Base-by-base conservation (phyloP, 37 sponge, comb jelly and placozoan species). In the Bolinopsis microptera region DNA sequence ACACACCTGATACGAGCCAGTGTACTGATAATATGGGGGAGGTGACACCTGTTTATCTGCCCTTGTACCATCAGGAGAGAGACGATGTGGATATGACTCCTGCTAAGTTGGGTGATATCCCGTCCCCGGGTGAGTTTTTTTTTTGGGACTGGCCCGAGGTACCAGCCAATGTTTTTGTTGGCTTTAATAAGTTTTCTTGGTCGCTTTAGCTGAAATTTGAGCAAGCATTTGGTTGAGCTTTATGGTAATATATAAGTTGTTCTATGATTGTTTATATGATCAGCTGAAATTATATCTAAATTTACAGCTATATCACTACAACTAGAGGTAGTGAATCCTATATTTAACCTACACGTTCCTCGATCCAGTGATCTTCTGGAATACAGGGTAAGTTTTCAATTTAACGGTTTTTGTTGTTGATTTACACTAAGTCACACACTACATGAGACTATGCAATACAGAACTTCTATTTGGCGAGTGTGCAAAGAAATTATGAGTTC, bases 51-150 rank as follows among this genome's bases (percentile, higher is more conserved):
- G n/a, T 38, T 0, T 30, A 86, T 34, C 90, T 86, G 31, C 90
- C 90, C 24, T 30, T 41, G n/a, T 86, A 86, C 61, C 90, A 86
- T 48, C 37, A 26, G 61, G 90, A 86, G 31, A 48, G 1, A 30
- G 34, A 86, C 36, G 90, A 86, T 86, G 36, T 39, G 8, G 90
- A 86, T 41, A 86, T 86, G 90, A 86, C 61, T 3, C 90, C 90
- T 1, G 9, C 41, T 28, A 41, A 86, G 27, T 34, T 86, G 48
- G 90, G 90, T 40, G 80, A 77, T 0, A 77, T 77, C 16, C 35
- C 80, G 1, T 32, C 80, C 1, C 80, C 80, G 1, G 80, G 80
- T 77, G 3, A 70, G 74, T 70, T 70, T 18, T 21, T 80, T 80
- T 80, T 35, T 80, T 38, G 21, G 83, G 18, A 38, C 83, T 34